phyloP scores from a whole-genome alignment of 1,140 invertebrate genomes.

The Drosophila subobscura region DNA sequence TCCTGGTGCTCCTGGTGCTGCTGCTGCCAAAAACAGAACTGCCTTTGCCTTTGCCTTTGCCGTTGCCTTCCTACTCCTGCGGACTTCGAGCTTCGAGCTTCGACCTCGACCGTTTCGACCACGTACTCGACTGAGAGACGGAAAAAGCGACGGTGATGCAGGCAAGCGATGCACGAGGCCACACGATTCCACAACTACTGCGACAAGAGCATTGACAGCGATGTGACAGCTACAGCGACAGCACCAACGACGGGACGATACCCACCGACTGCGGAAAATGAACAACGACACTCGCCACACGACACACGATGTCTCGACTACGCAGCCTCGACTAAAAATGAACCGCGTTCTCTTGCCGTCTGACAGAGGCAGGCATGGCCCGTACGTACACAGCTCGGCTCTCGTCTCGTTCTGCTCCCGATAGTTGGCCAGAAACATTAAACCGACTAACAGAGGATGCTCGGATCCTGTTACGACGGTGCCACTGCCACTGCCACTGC shows the following conservation, averaged over 20 bases:
- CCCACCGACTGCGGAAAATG: constrained; percentile 11
- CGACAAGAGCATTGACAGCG: constrained; percentile 5
- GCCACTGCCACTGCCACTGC: too few species aligned
- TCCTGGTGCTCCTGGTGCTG: too few species aligned
- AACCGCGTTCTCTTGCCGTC: too few species aligned
- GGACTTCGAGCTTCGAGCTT: constrained; percentile 12
- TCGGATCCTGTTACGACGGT: constrained; percentile 28
- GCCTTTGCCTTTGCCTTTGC: not conserved
- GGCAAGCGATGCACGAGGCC: constrained; percentile 9
- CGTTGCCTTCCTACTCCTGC: not conserved
- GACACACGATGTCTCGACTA: constrained; percentile 35
- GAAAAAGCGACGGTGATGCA: constrained; percentile 18
- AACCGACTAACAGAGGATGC: constrained; percentile 33
- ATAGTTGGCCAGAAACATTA: constrained; percentile 6
- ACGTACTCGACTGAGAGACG: constrained; percentile 60
- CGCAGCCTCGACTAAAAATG: constrained; percentile 37
- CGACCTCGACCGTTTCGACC: constrained; percentile 40
- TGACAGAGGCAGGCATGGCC: not conserved
- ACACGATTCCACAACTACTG: constrained; percentile 5
- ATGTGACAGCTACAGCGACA: constrained; percentile 20
- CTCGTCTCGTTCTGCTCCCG: constrained; percentile 8
- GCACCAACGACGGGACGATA: constrained; percentile 2
- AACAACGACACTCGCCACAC: constrained; percentile 14
- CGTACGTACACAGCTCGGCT: constrained; percentile 9
- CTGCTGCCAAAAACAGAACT: constrained; percentile 4